Evolutionary conservation across 2,888 invertebrate genomes (phyloP), one percentile per base, ranked within the genome.

Genomic region (Steinernema hermaphroditum): DNA sequence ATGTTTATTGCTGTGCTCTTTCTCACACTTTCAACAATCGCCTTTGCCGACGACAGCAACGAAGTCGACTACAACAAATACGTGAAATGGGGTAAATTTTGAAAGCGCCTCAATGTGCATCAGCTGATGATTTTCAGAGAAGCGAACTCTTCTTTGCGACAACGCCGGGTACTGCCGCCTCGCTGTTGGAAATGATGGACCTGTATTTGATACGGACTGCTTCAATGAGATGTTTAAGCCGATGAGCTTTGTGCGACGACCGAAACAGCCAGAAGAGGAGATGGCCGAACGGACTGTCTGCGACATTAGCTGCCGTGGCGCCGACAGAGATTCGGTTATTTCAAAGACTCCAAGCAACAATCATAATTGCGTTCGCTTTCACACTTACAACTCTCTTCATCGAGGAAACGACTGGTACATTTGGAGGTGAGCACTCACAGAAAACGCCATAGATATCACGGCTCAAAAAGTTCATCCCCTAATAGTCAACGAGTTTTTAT

Each of bases 291-390:
- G 74, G 6, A 72, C 74, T 22, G 70, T 68, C 8, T 81, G 81
- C 57, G 77, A 80, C 24, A 76, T 81, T 22, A 71, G 76, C 22
- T 81, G 81, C 69, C 74, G 76, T 32, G 77, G 77, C 22, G 82
- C 82, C 2, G 82, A 82, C 62, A 72, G 80, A 22, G 81, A 81
- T 70, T 81, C 81, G 24, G 81, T 82, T 1, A 80, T 82, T 43
- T 80, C 80, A 19, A 82, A 82, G 68, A 74, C 72, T 9, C 82
- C 82, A 2, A 78, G 77, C 9, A 76, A 74, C 71, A 80, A 77
- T 68, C 73, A 79, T 37, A 68, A 75, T 19, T 82, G 82, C 71
- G 75, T 79, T 27, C 49, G 81, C 37, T 82, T 80, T 50, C 76
- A 73, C 75, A 76, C 80, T 19, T 81, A 82, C 72, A 81, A 82